Evolutionary conservation across 2,888 invertebrate species (phyloP), one percentile per base, ranked within the genome.

Genomic region (Cheilosia soror): DNA sequence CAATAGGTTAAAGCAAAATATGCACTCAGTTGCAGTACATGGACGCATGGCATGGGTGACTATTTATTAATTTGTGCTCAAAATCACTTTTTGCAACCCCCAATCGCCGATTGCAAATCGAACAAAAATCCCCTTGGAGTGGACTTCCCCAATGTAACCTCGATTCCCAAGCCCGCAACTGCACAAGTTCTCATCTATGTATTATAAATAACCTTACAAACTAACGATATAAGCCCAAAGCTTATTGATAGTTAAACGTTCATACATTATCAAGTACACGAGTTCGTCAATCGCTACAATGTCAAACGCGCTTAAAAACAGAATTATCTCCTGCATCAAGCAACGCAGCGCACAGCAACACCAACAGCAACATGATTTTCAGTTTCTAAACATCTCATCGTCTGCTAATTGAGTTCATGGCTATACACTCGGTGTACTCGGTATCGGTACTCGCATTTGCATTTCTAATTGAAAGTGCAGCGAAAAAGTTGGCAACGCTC

Each of bases 381-480:
- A 49, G 69, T 79, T 53, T 84, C 84, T 84, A 84, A 20, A 84
- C 76, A 84, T 75, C 80, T 11, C 37, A 76, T 80, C 84, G 66
- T 51, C 62, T 79, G 37, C 75, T 80, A 84, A 84, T 84, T 84
- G 85, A 85, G 85, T 85, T 81, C 85, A 85, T 72, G 85, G 85
- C 72, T 81, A 4, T 2, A 37, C 37, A 37, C 11, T 37, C 37
- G 11, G 11, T 37, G 9, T 33, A 33, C 33, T 33, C 33, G 33
- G 76, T 63, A 58, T 33, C 33, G 33, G 76, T 63, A 58, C 58
- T 85, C 85, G 81, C 77, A 81, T 85, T 85, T 85, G 85, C 71
- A 85, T 81, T 85, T 85, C 85, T 77, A 81, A 81, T 85, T 85
- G 81, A 85, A 85, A 85, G 80, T 84, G 80, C 80, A 76, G 33